phyloP scores from a whole-genome alignment of 2,113 vertebrate genomes.

The Tychaedon coryphoeus region DNA sequence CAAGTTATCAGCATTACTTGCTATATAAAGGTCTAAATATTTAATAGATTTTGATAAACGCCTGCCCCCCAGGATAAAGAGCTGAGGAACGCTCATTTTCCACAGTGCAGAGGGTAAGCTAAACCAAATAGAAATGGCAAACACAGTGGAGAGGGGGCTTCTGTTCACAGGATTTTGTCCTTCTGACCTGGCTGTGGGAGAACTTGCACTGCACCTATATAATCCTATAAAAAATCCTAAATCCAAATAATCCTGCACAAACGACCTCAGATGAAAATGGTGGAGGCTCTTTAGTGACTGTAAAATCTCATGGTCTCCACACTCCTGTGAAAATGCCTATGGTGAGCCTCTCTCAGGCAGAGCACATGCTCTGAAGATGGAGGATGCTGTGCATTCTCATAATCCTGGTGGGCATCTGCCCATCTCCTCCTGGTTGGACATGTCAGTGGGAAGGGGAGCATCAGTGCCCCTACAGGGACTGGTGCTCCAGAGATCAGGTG shows the following conservation, averaged over 20 bases:
- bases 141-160: neutral
- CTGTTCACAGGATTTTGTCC: neutral
- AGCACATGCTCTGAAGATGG: neutral
- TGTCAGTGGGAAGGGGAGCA: neutral
- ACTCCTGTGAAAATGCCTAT: neutral
- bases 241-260: neutral
- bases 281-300: neutral
- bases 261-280: neutral
- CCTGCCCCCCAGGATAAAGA: neutral
- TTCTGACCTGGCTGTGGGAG: neutral
- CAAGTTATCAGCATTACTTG: slow-evolving; percentile 34
- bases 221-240: neutral
- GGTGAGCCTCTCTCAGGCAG: neutral
- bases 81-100: neutral
- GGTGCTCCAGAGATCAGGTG: neutral
- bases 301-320: neutral
- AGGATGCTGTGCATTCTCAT: neutral
- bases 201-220: neutral
- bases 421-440: neutral
- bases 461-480: fast-evolving
- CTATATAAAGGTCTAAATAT: slow-evolving; percentile 50
- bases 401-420: neutral
- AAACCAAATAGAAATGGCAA: neutral
- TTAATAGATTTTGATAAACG: slow-evolving; percentile 38
- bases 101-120: neutral